Evolutionary conservation across 2,797 vertebrate species (phyloP).

Genomic region (Martes flavigula): DNA sequence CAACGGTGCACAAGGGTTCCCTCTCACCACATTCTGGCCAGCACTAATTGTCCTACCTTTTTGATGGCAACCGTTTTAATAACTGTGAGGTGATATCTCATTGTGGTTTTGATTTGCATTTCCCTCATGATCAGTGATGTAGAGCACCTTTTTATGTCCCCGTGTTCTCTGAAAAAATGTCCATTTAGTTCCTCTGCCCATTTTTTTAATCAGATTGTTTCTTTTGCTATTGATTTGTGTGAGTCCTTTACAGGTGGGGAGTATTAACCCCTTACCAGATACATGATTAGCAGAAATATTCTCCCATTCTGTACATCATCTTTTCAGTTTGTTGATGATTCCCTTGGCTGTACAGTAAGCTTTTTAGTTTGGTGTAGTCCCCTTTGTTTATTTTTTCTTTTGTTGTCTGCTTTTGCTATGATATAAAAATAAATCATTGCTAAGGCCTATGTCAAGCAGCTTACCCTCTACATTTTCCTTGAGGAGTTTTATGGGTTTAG

Average conservation of each 20-base stretch:
- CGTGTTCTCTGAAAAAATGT: not conserved
- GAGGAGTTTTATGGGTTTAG: not conserved
- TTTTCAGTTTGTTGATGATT: not conserved
- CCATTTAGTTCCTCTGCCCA: not conserved
- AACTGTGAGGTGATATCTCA: not conserved
- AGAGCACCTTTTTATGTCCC: not conserved
- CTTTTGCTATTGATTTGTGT: not conserved
- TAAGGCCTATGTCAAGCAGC: not conserved
- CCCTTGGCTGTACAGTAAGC: not conserved
- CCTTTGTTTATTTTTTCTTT: not conserved
- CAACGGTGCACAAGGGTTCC: not conserved
- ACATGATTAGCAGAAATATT: not conserved
- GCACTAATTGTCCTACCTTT: not conserved
- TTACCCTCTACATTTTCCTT: not conserved
- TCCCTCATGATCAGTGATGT: not conserved
- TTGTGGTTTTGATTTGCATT: not conserved
- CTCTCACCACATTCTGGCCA: not conserved
- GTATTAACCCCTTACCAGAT: not conserved
- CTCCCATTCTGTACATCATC: not conserved
- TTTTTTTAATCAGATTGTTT: not conserved
- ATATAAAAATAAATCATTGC: not conserved
- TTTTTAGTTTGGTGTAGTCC: not conserved
- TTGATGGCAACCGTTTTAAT: not conserved
- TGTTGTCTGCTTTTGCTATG: not conserved
- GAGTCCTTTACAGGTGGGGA: not conserved